These are phyloP conservation scores for Stenurella melanura DNA, from an alignment of 2,888 invertebrate genomes.

Conservation along the genomic window DNA sequence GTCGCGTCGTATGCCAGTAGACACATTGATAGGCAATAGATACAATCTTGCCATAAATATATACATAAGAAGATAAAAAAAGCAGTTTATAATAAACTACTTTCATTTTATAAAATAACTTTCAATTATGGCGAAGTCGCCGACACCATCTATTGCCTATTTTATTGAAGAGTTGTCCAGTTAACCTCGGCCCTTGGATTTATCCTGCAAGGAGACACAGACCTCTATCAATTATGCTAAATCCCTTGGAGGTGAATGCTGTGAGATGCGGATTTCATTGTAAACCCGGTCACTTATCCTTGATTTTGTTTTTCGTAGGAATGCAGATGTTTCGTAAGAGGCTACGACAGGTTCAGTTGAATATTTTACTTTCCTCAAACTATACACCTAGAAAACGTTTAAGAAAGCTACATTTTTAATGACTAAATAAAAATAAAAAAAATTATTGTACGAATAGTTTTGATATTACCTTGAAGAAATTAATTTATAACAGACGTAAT, in stretches of 20 bases:
- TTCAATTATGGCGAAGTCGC: constrained; percentile 4
- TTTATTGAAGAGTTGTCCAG: constrained; percentile 5
- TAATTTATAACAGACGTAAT: too few species aligned
- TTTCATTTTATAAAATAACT: not conserved
- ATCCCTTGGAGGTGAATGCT: not conserved
- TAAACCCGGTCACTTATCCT: not conserved
- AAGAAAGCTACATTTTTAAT: too few species aligned
- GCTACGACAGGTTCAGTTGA: not conserved
- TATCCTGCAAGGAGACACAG: not conserved
- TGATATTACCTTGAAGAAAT: too few species aligned
- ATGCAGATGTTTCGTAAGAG: not conserved
- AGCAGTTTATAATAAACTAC: too few species aligned
- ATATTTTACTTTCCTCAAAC: not conserved
- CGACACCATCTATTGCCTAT: not conserved
- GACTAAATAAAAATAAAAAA: too few species aligned
- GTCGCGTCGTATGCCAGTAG: too few species aligned
- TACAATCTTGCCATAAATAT: too few species aligned
- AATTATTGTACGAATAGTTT: too few species aligned
- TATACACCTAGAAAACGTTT: too few species aligned
- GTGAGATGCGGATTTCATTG: constrained; percentile 1
- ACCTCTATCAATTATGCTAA: not conserved
- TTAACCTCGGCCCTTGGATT: not conserved
- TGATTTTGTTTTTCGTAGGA: constrained; percentile 1
- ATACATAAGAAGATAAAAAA: too few species aligned
- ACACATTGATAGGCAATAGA: too few species aligned